Conservation (phyloP, 2,113 vertebrate species). For the Gobio gobio region DNA sequence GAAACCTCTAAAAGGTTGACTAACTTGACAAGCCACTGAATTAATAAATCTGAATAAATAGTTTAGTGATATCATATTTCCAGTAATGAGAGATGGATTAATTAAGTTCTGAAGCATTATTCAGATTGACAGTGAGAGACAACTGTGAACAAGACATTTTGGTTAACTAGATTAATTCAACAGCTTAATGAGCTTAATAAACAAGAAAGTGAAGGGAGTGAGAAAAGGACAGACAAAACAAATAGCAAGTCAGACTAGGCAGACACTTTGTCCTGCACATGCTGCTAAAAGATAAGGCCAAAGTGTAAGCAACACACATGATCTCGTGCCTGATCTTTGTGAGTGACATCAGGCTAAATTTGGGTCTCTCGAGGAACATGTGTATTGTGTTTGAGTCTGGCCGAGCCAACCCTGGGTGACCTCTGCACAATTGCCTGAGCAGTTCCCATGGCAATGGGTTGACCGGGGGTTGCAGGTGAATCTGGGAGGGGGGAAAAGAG, state of each 20-base stretch:
- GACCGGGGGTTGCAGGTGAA: not conserved
- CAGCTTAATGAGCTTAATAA: not conserved
- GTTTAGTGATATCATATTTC: not conserved
- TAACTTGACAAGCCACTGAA: constrained; percentile 4
- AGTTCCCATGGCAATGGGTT: constrained; percentile 23
- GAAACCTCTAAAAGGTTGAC: not conserved
- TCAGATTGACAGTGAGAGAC: not conserved
- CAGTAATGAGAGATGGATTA: not conserved
- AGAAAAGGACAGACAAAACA: not conserved
- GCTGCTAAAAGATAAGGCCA: not conserved
- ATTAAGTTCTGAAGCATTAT: constrained; percentile 2
- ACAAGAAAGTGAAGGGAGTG: not conserved
- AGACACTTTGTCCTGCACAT: not conserved
- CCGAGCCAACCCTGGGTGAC: not conserved
- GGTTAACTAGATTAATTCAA: not conserved
- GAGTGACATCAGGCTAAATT: not conserved
- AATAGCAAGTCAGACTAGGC: not conserved
- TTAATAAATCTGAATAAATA: not conserved
- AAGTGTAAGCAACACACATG: not conserved
- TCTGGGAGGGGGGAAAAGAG: not conserved
- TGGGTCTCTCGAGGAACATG: not conserved
- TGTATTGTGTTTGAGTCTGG: not conserved
- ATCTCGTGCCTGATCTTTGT: constrained; percentile 8
- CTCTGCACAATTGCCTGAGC: constrained; percentile 13
- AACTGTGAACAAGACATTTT: not conserved